Percentiles rank a stretch among this genome's conserved stretches.
Conservation (phyloP, 2,797 vertebrate genomes). For the Tokudaia muenninki region DNA sequence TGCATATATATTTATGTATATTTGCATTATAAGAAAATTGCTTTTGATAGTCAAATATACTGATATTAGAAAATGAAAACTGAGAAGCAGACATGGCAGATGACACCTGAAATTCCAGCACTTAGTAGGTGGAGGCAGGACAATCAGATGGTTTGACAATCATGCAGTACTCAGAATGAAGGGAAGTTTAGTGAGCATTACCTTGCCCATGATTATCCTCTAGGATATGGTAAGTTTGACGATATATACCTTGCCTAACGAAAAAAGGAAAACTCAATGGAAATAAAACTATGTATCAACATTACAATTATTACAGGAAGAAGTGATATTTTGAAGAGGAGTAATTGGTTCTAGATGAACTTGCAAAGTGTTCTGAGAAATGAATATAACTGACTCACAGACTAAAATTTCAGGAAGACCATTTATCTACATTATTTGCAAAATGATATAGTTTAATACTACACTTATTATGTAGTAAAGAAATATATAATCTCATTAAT, state of each 20-base stretch:
- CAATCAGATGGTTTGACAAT: background rate
- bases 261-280: background rate
- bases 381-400: background rate
- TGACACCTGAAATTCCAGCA: background rate
- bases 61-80: background rate
- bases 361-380: background rate
- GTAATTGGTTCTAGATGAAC: slow-evolving; percentile 1
- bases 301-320: background rate
- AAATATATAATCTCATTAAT: background rate
- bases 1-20: too few species aligned
- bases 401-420: background rate
- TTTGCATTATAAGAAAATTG: background rate
- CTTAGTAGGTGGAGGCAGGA: background rate
- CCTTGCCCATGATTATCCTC: background rate
- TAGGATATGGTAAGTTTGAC: background rate
- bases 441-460: background rate
- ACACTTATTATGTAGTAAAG: background rate
- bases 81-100: background rate
- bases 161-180: too few species aligned
- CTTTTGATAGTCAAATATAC: background rate
- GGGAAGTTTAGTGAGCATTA: background rate
- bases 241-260: background rate
- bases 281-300: background rate
- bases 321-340: background rate
- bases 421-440: slow-evolving; percentile 24